Evolutionary conservation across 2,113 vertebrate species (phyloP), one percentile per base, ranked within the genome.

Genomic region (Motacilla tschutschensis): DNA sequence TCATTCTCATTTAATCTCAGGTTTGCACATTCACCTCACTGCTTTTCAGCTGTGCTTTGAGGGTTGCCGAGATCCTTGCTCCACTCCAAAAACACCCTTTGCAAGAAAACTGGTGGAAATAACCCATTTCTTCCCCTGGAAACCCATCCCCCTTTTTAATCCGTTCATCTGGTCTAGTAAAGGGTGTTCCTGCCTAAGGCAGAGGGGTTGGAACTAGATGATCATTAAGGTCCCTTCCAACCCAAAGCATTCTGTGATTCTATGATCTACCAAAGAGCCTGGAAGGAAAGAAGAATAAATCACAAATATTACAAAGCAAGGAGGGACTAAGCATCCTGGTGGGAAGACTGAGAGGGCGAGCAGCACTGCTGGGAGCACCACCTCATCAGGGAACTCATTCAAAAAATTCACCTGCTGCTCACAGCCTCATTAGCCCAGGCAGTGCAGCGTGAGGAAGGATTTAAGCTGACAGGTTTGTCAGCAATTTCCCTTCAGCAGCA

Each of bases 401-500:
- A 88, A 79, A 86, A 87, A 80, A 55, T 90, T 38, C 90, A 91
- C 88, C 92, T 91, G 92, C 92, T 93, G 92, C 87, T 88, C 4
- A 0, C 1, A 50, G 83, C 67, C 82, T 86, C 79, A 59, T 94
- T 92, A 87, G 69, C 31, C 1, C 69, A 31, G 64, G 84, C 93
- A 85, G 50, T 12, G 79, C 92, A 78, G 87, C 46, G 12, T 71
- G 69, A 90, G 79, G 84, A 85, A 25, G 65, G 82, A 91, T 91
- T 74, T 38, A 74, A 89, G 62, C 79, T 74, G 92, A 90, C 84
- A 58, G 69, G 79, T 66, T 74, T 46, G 60, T 87, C 72, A 93
- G 87, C 46, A 80, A 36, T 62, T 93, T 70, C 62, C 72, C 89
- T 74, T 82, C 76, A 90, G 90, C 11, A 15, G 46, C 63, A 83